Evolutionary conservation across 2,113 vertebrate species (phyloP).

Genomic region (Rhabdomys dilectus): DNA sequence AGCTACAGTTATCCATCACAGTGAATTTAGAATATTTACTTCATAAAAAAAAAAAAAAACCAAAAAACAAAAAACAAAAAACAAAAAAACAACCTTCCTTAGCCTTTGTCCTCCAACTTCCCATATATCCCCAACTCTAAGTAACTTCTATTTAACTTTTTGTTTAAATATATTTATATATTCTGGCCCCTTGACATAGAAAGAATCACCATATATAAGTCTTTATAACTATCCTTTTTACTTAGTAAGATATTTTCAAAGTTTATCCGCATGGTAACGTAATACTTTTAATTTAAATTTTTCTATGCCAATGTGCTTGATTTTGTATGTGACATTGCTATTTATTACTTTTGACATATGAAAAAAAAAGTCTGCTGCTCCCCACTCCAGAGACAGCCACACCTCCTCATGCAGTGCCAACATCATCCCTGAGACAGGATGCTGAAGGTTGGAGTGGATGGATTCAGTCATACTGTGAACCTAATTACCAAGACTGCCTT

Average conservation of each 20-base stretch:
- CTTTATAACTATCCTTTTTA: not conserved
- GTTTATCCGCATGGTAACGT: not conserved
- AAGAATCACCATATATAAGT: not conserved
- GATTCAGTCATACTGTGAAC: not conserved
- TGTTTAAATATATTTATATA: not conserved
- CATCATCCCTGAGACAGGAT: not conserved
- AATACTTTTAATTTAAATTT: slow-evolving; percentile 7
- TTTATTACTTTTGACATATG: not conserved
- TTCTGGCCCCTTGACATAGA: not conserved
- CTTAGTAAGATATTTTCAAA: not conserved
- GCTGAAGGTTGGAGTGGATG: not conserved
- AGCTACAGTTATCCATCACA: not conserved
- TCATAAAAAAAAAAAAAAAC: not conserved
- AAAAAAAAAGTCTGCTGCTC: not conserved
- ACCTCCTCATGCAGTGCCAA: not conserved
- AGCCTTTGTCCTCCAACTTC: not conserved
- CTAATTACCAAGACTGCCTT: not conserved
- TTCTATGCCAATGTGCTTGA: not conserved
- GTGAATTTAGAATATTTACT: not conserved
- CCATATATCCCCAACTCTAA: not conserved
- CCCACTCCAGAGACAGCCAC: not conserved
- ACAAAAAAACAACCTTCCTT: too few species aligned
- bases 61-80: too few species aligned
- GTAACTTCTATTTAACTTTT: not conserved
- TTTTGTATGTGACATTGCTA: not conserved